phyloP scores from a whole-genome alignment of 2,888 invertebrate species.

The Euzetes globulus region DNA sequence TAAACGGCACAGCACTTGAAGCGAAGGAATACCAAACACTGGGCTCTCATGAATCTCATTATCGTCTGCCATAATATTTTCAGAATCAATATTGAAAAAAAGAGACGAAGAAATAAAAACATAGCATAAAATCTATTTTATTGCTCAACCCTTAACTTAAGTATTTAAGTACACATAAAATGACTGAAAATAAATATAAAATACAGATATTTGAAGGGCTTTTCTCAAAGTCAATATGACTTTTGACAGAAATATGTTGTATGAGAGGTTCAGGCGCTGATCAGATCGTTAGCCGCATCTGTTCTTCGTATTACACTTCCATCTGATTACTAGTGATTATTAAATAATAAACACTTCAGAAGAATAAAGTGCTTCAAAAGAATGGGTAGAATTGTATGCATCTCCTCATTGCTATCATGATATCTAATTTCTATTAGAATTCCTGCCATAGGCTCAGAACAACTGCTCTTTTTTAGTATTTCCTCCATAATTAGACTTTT shows the following conservation, averaged over 20 bases:
- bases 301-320: background rate
- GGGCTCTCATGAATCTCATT: background rate
- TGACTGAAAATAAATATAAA: background rate
- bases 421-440: background rate
- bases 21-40: background rate
- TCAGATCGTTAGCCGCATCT: conserved; percentile 17
- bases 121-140: background rate
- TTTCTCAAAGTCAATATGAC: conserved; percentile 10
- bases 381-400: background rate
- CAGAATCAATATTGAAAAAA: too few species aligned
- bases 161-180: background rate
- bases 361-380: too few species aligned
- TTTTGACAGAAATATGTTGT: background rate
- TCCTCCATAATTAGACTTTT: background rate
- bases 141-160: conserved; percentile 4
- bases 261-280: background rate
- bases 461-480: background rate
- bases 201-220: background rate
- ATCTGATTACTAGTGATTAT: background rate
- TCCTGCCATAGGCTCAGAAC: background rate
- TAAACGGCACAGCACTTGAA: too few species aligned
- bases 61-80: background rate
- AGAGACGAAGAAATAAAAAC: background rate
- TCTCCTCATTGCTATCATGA: background rate
- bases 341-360: background rate